These are phyloP conservation scores for Malacoctenus gilli DNA, from an alignment of 2,797 vertebrate species.

Conservation along the genomic window DNA sequence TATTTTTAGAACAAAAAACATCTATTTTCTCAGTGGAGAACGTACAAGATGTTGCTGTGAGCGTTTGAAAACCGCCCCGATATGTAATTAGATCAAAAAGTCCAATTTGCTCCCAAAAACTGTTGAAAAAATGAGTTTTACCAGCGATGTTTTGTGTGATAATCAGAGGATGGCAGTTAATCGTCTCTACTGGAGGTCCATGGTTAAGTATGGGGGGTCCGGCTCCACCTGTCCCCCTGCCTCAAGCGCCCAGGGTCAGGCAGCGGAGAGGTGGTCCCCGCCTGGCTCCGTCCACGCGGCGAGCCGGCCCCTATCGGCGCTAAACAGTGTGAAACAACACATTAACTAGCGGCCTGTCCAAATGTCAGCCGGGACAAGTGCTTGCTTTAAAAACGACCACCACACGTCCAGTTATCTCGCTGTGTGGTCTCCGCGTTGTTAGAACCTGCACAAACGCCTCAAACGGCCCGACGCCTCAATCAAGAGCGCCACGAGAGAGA, in stretches of 20 bases:
- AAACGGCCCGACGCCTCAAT: conserved; percentile 6
- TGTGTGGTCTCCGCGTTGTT: conserved; percentile 68
- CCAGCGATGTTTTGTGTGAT: background rate
- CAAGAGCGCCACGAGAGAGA: background rate
- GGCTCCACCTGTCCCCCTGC: conserved; percentile 75
- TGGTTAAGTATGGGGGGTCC: conserved; percentile 68
- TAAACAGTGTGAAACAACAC: conserved; percentile 83
- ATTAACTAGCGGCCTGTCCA: conserved; percentile 76
- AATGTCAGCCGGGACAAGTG: conserved; percentile 74
- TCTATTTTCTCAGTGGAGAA: too few species aligned
- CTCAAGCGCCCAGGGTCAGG: conserved; percentile 68
- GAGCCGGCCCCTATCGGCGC: conserved; percentile 67
- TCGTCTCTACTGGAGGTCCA: conserved; percentile 62
- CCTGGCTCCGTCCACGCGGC: conserved; percentile 55
- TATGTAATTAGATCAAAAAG: background rate
- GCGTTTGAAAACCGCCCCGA: background rate
- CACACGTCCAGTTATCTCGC: conserved; percentile 45
- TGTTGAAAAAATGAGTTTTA: too few species aligned
- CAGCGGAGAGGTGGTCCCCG: conserved; percentile 70
- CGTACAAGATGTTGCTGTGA: background rate
- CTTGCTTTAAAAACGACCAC: conserved; percentile 67
- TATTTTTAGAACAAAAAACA: background rate
- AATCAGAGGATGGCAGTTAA: conserved; percentile 11
- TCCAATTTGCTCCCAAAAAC: background rate
- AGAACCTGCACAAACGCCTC: conserved; percentile 3